Conservation (phyloP, 2,888 invertebrate genomes). For the Abrostola tripartita region DNA sequence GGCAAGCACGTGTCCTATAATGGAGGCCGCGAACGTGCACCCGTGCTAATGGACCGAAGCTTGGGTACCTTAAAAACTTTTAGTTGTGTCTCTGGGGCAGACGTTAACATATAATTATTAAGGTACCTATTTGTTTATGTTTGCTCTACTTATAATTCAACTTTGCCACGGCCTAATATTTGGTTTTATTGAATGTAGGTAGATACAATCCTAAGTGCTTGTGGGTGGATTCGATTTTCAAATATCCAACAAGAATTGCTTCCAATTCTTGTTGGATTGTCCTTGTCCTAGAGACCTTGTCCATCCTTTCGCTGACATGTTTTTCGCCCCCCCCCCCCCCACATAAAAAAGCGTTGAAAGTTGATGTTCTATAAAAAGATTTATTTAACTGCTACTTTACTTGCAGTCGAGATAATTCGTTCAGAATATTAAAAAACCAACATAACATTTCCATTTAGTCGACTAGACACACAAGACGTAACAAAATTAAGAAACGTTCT, state of each 20-base stretch:
- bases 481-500: conserved; percentile 20
- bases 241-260: no score
- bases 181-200: conserved; percentile 17
- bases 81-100: conserved; percentile 19
- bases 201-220: no score
- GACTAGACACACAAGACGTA: background rate
- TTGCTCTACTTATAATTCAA: background rate
- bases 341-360: no score
- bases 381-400: no score
- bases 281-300: no score
- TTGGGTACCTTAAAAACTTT: conserved; percentile 42
- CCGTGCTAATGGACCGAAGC: conserved; percentile 53
- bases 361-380: no score
- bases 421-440: no score
- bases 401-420: no score
- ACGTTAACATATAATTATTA: conserved; percentile 13
- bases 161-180: background rate
- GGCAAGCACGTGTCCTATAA: conserved; percentile 43
- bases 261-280: no score
- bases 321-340: no score
- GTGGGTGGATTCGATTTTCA: no score
- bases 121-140: conserved; percentile 1
- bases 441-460: background rate
- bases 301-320: no score
- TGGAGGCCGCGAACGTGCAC: conserved; percentile 45